phyloP scores from a whole-genome alignment of 1,140 invertebrate genomes.

The Halictus rubicundus region DNA sequence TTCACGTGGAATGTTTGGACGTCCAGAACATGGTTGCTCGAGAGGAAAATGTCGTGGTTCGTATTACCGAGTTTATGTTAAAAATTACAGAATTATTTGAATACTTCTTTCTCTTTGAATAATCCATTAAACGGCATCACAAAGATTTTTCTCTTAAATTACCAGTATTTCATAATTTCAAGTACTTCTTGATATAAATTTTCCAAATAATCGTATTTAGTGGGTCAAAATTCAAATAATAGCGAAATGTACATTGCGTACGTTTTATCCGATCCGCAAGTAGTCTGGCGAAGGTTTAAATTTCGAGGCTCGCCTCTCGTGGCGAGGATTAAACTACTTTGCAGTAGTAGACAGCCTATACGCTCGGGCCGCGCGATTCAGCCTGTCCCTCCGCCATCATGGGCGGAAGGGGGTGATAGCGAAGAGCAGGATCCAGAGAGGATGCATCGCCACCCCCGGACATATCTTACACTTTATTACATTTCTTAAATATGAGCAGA shows the following conservation, averaged over 20 bases:
- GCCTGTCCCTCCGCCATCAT: neutral
- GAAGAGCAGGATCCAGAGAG: slow-evolving; percentile 7
- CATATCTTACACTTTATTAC: slow-evolving; percentile 75
- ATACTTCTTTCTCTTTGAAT: too few species aligned
- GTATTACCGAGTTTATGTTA: too few species aligned
- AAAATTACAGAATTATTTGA: too few species aligned
- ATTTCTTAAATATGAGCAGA: slow-evolving; percentile 71
- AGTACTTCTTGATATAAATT: too few species aligned
- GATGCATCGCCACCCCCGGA: slow-evolving; percentile 54
- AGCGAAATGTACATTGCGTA: too few species aligned
- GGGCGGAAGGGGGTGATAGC: neutral
- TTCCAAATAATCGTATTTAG: too few species aligned
- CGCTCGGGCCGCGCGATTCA: slow-evolving; percentile 1
- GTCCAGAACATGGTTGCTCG: neutral
- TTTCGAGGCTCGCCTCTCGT: slow-evolving; percentile 60
- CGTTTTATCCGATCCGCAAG: too few species aligned
- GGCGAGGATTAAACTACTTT: slow-evolving; percentile 66
- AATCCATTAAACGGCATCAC: too few species aligned
- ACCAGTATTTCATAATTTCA: too few species aligned
- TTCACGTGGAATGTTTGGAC: neutral
- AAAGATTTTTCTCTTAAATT: too few species aligned
- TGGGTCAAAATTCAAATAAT: too few species aligned
- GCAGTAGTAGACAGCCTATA: slow-evolving; percentile 45
- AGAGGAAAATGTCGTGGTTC: too few species aligned
- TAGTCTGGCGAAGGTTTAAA: slow-evolving; percentile 45